These are phyloP conservation scores for Chirona hameri DNA, from an alignment of 2,888 invertebrate genomes.

Conservation along the genomic window DNA sequence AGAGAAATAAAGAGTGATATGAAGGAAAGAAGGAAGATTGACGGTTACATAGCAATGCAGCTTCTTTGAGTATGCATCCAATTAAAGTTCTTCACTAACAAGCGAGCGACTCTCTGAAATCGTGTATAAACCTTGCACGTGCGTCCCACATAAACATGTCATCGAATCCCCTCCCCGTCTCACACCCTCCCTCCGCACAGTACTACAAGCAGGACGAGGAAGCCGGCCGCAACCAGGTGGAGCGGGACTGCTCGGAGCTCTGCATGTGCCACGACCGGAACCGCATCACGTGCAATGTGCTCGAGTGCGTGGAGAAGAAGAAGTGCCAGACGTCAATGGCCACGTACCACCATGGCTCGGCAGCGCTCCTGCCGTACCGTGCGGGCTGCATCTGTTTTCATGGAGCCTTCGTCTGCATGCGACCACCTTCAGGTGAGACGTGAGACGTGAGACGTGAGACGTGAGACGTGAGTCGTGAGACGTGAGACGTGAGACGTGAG, in stretches of 20 bases:
- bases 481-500: no score
- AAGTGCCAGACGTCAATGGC: conserved; percentile 40
- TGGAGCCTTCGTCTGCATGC: conserved; percentile 42
- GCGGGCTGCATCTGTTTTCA: conserved; percentile 42
- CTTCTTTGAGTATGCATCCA: no score
- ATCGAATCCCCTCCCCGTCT: no score
- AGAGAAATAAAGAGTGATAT: no score
- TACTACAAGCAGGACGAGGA: conserved; percentile 9
- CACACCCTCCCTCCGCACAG: neutral
- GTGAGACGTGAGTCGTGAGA: no score
- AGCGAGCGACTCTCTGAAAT: no score
- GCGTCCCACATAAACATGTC: no score
- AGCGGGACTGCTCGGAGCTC: conserved; percentile 75
- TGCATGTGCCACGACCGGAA: conserved; percentile 77
- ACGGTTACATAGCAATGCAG: no score
- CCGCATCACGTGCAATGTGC: conserved; percentile 75
- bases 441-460: no score
- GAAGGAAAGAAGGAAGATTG: no score
- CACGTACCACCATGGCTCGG: conserved; percentile 41
- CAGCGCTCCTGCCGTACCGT: conserved; percentile 38
- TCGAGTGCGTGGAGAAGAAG: conserved; percentile 70
- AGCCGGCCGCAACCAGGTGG: conserved; percentile 34
- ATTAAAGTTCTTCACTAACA: no score
- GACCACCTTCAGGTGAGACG: conserved; percentile 39
- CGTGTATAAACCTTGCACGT: no score